A percentile compares a stretch with the other conserved stretches of the same genome.
phyloP scores from a whole-genome alignment of 2,888 invertebrate species.

The Drosophila maculinotata region DNA sequence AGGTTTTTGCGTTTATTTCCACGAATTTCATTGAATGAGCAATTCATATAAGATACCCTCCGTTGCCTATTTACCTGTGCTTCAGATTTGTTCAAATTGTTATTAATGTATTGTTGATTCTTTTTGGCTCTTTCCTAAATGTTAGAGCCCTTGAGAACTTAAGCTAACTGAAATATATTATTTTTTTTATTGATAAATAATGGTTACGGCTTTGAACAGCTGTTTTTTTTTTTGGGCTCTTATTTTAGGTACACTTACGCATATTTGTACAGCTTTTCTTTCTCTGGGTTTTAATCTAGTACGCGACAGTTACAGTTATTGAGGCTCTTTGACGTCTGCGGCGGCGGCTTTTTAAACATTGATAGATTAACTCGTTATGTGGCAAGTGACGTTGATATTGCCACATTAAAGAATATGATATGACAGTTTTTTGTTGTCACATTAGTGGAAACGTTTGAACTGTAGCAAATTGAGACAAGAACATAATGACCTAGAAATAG shows the following conservation, averaged over 20 bases:
- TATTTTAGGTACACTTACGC: not conserved
- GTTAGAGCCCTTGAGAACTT: conserved; percentile 4
- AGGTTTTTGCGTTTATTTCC: conserved; percentile 12
- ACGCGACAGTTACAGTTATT: not conserved
- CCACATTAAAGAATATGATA: not conserved
- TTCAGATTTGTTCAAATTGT: conserved; percentile 31
- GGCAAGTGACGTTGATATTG: not conserved
- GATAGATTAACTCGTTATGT: not conserved
- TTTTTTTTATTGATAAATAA: conserved; percentile 9
- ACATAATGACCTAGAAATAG: conserved; percentile 1
- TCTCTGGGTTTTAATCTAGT: not conserved
- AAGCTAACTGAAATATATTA: conserved; percentile 14
- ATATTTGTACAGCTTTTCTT: conserved; percentile 25
- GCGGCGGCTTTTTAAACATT: not conserved
- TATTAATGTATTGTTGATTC: conserved; percentile 21
- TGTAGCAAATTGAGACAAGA: not conserved
- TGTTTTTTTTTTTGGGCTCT: not conserved
- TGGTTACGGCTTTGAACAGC: conserved; percentile 16
- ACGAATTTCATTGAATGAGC: too few relatives aligned
- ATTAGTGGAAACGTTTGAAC: not conserved
- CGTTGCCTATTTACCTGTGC: conserved; percentile 10
- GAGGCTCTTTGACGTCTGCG: not conserved
- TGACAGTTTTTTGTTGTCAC: not conserved
- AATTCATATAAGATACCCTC: not conserved
- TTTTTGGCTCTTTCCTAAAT: not conserved